Base-by-base conservation (phyloP, 2,888 invertebrate genomes). In the Folsomia manolachei region DNA sequence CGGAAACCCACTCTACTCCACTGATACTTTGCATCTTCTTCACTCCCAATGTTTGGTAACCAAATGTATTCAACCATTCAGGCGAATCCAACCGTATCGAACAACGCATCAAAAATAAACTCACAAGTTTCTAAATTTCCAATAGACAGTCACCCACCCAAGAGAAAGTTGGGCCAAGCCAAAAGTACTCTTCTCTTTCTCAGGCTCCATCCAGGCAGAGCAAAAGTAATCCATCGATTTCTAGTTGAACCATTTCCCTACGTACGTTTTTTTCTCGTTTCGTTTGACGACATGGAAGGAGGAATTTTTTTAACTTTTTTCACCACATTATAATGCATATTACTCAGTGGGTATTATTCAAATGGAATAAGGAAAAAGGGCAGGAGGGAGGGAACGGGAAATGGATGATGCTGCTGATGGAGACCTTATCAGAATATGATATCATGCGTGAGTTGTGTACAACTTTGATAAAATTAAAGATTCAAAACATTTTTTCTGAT, bases 1-100 rank as follows among this genome's bases (percentile, higher is more conserved):
- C n/a, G n/a, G n/a, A n/a, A n/a, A n/a, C n/a, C 39, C 14, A 39
- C 39, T 39, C 39, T 39, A 14, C 39, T 39, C 39, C 14, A 14
- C 4, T 39, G 39, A 4, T 39, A 14, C 39, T 39, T 39, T 39
- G 39, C 7, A 39, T n/a, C n/a, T n/a, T n/a, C n/a, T n/a, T n/a
- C n/a, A n/a, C n/a, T n/a, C n/a, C n/a, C n/a, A n/a, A n/a, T n/a
- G n/a, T n/a, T 9, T 39, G 39, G 39, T 39, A 39, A 39, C 39
- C 39, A 23, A 62, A 62, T 62, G 23, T 62, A 62, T 11, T 62
- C 21, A 62, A 2, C 25, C 62, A 62, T 62, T 62, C 62, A 62
- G 24, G 62, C 62, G 62, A 62, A 62, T 62, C 62, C 62, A 62
- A 23, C 23, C 62, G 24, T 62, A 62, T 62, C 62, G 25, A 62